A percentile compares a stretch with the other conserved stretches of the same genome.
phyloP scores from a whole-genome alignment of 1,140 invertebrate species.

The Cylas formicarius region DNA sequence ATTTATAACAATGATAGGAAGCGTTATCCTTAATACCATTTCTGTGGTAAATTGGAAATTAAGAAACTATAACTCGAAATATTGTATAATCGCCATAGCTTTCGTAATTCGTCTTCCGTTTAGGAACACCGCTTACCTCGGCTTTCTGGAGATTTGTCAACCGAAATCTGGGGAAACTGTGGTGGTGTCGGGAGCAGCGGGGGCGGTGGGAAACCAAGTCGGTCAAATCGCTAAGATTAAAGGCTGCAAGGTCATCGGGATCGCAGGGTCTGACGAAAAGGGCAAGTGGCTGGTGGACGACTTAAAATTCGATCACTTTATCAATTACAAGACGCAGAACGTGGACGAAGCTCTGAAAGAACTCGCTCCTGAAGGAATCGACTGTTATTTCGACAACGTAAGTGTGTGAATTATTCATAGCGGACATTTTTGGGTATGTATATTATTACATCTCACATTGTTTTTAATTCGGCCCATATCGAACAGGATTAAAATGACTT shows the following conservation, averaged over 20 bases:
- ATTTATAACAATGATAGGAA: background rate
- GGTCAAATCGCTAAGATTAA: constrained; percentile 68
- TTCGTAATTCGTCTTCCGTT: constrained; percentile 6
- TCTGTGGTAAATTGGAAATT: too few species aligned
- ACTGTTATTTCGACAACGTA: constrained; percentile 72
- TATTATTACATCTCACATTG: too few species aligned
- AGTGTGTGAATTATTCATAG: constrained; percentile 5
- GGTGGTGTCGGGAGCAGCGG: constrained; percentile 59
- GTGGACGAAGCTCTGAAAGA: constrained; percentile 50
- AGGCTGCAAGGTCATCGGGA: constrained; percentile 59
- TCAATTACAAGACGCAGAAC: constrained; percentile 63
- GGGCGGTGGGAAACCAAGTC: constrained; percentile 64
- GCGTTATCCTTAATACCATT: too few species aligned
- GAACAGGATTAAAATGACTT: too few species aligned
- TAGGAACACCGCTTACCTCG: constrained; percentile 60
- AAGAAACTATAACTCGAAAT: too few species aligned
- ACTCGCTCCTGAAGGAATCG: constrained; percentile 58
- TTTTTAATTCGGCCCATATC: too few species aligned
- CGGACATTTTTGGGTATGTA: too few species aligned
- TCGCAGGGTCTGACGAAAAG: constrained; percentile 63
- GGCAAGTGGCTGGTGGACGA: constrained; percentile 55
- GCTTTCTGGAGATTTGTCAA: constrained; percentile 59
- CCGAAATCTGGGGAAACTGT: constrained; percentile 62
- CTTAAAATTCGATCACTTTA: constrained; percentile 59
- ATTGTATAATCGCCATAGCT: too few species aligned